Evolutionary conservation across 2,888 invertebrate species (phyloP), one percentile per base, ranked within the genome.

Genomic region (Apodemia mormo): DNA sequence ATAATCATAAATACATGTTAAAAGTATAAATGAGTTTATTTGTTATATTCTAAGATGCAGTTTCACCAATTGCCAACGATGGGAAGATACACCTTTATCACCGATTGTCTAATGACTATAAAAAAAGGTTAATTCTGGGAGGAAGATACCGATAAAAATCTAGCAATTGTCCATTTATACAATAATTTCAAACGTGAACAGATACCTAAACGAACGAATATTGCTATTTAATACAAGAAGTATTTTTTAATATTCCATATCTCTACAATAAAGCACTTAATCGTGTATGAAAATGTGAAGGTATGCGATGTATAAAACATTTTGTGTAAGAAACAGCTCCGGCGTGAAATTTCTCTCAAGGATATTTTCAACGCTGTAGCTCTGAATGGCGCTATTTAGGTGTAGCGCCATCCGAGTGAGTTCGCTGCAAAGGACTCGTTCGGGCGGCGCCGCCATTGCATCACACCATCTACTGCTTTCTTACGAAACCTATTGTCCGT

Each of bases 401-500:
- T 12, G 33, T 12, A 61, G 52, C 52, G 52, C 2, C 14, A 33
- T 61, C 33, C 30, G 61, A 61, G 29, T 14, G 56, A 56, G 29
- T 14, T 22, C n/a, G 54, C 58, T 58, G 58, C n/a, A 66, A 69
- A 49, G 52, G 33, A 29, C 30, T 64, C 56, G 65, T 52, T 29
- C 58, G 65, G 58, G 40, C 70, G 68, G 68, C 65, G 67, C 71
- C 52, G 67, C 68, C 71, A 72, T 72, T 74, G 73, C 72, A 71
- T 71, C 76, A 72, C 74, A 74, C 73, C 71, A 75, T 72, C 70
- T 70, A 70, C 69, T 70, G 69, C 71, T 71, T 76, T 72, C 74
- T 74, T 69, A 73, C 73, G 75, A 70, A 70, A 72, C 73, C 81
- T 80, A 82, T 85, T 84, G 85, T 82, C 77, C 81, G 80, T 84